These are phyloP conservation scores for Synanthedon myopaeformis DNA, from an alignment of 2,888 invertebrate genomes.

Conservation along the genomic window DNA sequence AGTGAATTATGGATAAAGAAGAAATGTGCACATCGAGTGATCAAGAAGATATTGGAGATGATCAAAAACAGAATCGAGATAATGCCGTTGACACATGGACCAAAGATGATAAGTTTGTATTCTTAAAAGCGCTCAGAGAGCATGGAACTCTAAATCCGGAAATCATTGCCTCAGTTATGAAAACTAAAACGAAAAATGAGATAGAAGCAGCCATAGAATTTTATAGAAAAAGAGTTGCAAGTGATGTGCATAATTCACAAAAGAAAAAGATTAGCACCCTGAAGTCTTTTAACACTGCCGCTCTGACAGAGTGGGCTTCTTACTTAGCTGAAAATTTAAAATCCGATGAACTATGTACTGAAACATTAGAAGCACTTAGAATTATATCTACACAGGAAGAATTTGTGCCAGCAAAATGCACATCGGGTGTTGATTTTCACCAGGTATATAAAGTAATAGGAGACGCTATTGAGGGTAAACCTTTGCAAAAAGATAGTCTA, in stretches of 20 bases:
- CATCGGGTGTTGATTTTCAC: constrained; percentile 38
- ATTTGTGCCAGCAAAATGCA: constrained; percentile 24
- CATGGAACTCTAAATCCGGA: constrained; percentile 22
- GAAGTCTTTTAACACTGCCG: constrained; percentile 17
- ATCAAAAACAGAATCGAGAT: no score
- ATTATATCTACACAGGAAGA: constrained; percentile 50
- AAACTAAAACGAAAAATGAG: constrained; percentile 27
- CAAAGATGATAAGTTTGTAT: constrained; percentile 34
- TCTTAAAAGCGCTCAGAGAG: constrained; percentile 29
- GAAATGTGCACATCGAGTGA: no score
- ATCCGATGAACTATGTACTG: constrained; percentile 36
- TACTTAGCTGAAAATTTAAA: constrained; percentile 29
- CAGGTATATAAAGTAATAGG: constrained; percentile 42
- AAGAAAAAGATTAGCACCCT: constrained; percentile 9
- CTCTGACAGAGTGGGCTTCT: constrained; percentile 42
- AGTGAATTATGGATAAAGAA: no score
- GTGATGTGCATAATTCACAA: constrained; percentile 1
- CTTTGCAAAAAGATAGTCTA: constrained; percentile 14
- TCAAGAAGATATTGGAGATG: no score
- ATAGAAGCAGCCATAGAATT: constrained; percentile 27
- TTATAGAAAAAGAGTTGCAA: constrained; percentile 23
- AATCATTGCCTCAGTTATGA: constrained; percentile 20
- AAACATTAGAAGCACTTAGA: constrained; percentile 36
- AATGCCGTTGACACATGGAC: constrained; percentile 21
- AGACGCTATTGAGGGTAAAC: constrained; percentile 50